These are phyloP conservation scores for Ypsolopha scabrella DNA, from an alignment of 2,888 invertebrate genomes.

Conservation along the genomic window DNA sequence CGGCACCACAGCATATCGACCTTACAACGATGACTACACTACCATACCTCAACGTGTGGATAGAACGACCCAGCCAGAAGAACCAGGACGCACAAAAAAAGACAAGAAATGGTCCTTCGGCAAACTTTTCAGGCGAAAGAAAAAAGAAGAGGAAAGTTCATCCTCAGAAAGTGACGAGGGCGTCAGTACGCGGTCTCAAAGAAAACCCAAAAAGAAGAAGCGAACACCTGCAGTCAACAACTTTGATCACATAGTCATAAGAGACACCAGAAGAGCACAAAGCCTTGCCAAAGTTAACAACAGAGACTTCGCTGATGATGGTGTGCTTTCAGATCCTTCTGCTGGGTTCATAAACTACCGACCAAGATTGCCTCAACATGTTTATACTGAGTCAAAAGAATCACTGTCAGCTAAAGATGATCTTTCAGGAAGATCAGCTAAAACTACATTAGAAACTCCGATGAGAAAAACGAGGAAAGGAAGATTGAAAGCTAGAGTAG, in stretches of 20 bases:
- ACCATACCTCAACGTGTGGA: conserved; percentile 45
- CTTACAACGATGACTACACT: conserved; percentile 54
- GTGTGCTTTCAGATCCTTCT: conserved; percentile 71
- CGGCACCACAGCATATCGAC: conserved; percentile 36
- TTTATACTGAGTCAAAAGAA: conserved; percentile 46
- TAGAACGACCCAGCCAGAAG: conserved; percentile 38
- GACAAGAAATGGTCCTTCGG: conserved; percentile 87
- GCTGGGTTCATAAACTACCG: conserved; percentile 59
- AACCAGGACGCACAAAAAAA: conserved; percentile 57
- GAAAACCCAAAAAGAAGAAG: conserved; percentile 66
- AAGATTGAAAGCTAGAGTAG: conserved; percentile 74
- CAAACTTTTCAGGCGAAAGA: conserved; percentile 81
- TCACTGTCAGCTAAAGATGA: conserved; percentile 49
- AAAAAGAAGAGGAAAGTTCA: conserved; percentile 73
- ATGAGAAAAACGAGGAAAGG: conserved; percentile 69
- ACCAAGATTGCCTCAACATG: conserved; percentile 38
- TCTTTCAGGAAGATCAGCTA: conserved; percentile 43
- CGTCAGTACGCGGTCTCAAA: conserved; percentile 48
- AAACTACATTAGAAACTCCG: conserved; percentile 61
- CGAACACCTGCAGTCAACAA: conserved; percentile 62
- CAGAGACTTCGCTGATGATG: conserved; percentile 56
- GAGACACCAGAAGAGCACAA: conserved; percentile 62
- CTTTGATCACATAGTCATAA: conserved; percentile 76
- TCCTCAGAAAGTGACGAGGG: conserved; percentile 66
- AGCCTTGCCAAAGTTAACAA: conserved; percentile 51